Base-by-base conservation (phyloP, 1,140 invertebrate species). In the Philotrypesis tridentata region DNA sequence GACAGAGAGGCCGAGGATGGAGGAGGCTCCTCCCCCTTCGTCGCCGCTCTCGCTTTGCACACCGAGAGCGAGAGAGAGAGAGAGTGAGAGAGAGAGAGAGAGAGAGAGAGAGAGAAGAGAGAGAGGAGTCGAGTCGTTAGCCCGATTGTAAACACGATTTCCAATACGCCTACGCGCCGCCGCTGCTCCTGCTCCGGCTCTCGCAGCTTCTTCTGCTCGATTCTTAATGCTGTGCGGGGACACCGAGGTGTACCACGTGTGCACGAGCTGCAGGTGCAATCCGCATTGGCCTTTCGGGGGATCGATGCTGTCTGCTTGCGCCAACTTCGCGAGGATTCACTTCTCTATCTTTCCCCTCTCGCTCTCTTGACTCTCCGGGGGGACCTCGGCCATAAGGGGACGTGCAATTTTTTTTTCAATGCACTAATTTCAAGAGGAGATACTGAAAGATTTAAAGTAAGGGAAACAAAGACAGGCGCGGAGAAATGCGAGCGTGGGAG, bases 131-230 rank as follows among this genome's bases (percentile, higher is more conserved):
- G 76, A 67, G 81, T 76, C 75, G 83, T 79, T 84, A 70, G 82
- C 80, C 31, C 83, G 83, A 86, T 82, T 85, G 86, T 88, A 86
- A 88, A 88, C 85, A 85, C 83, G 72, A 25, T 60, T 83, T 27
- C 72, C 67, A 72, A 83, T 85, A 85, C 86, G 86, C 86, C 84
- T 79, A 85, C 85, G 79, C 80, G 12, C 31, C 12, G 21, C 29
- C 0, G 70, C 70, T 72, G 2, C 81, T n/a, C n/a, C n/a, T n/a
- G n/a, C n/a, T n/a, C n/a, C n/a, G n/a, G n/a, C n/a, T n/a, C n/a
- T n/a, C n/a, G n/a, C n/a, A n/a, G n/a, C n/a, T n/a, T n/a, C 84
- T 83, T 83, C 83, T 85, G 83, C 82, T n/a, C 23, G 11, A 11
- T 33, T 70, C 31, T n/a, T 37, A 29, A n/a, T 33, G 21, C 67